phyloP scores from a whole-genome alignment of 2,888 invertebrate genomes.

The Eilema caniola region DNA sequence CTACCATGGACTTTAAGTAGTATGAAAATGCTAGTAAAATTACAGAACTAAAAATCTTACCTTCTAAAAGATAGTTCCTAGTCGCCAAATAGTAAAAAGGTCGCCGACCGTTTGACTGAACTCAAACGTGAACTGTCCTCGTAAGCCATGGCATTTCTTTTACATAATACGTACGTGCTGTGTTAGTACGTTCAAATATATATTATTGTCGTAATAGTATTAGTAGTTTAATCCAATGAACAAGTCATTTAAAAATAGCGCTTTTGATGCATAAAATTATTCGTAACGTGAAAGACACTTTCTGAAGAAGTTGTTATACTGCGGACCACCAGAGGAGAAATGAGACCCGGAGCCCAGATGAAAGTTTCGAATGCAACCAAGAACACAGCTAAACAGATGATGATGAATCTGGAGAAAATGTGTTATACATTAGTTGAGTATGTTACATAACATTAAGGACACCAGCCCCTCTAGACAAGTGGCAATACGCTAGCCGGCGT shows the following conservation, averaged over 20 bases:
- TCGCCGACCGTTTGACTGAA: conserved; percentile 65
- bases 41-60: conserved; percentile 40
- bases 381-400: no score
- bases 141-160: conserved; percentile 57
- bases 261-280: background rate
- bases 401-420: no score
- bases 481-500: no score
- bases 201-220: background rate
- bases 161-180: conserved; percentile 57
- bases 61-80: conserved; percentile 47
- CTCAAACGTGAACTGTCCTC: conserved; percentile 55
- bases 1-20: background rate
- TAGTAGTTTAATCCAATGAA: background rate
- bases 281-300: background rate
- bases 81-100: conserved; percentile 66
- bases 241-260: background rate
- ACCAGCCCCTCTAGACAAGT: no score
- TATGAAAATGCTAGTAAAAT: conserved; percentile 8
- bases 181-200: conserved; percentile 19
- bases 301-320: no score
- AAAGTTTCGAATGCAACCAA: no score
- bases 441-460: no score
- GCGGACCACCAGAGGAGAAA: no score
- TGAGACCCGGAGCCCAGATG: no score
- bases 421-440: no score